These are phyloP conservation scores for Pseudomyrmex gracilis DNA, from an alignment of 1,140 invertebrate genomes.

Conservation along the genomic window DNA sequence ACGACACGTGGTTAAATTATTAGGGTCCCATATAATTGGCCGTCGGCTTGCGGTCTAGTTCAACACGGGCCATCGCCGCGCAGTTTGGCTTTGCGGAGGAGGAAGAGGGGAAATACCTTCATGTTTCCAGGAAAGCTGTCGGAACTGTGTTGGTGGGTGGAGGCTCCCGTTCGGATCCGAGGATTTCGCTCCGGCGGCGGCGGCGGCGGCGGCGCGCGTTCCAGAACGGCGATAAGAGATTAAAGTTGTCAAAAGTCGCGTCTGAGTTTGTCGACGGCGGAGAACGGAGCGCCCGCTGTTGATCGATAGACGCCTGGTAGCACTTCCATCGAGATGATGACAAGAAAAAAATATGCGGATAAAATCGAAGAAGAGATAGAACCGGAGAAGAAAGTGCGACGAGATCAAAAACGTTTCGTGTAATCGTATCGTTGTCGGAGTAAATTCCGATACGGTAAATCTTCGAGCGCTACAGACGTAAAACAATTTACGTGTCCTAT, in stretches of 20 bases:
- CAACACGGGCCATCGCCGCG: slow-evolving; percentile 44
- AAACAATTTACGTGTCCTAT: neutral
- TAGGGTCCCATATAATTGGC: slow-evolving; percentile 80
- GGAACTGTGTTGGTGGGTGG: neutral
- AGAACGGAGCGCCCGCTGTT: slow-evolving; percentile 10
- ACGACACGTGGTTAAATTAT: slow-evolving; percentile 79
- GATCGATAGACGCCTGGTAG: slow-evolving; percentile 44
- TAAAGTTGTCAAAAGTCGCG: slow-evolving; percentile 59
- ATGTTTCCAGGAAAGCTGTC: slow-evolving; percentile 18
- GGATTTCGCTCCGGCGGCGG: slow-evolving; percentile 36
- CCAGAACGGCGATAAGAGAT: slow-evolving; percentile 6
- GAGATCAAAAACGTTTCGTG: neutral
- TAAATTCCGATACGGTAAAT: neutral
- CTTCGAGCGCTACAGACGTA: neutral
- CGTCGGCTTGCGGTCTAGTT: slow-evolving; percentile 75
- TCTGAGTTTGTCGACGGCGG: slow-evolving; percentile 42
- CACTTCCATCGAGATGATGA: slow-evolving; percentile 17
- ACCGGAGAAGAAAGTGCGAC: neutral
- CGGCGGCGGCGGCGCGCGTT: neutral
- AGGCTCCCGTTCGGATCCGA: slow-evolving; percentile 30
- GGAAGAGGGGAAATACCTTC: slow-evolving; percentile 34
- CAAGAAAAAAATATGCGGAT: slow-evolving; percentile 23
- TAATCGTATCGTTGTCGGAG: neutral
- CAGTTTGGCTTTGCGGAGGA: slow-evolving; percentile 35
- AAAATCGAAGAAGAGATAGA: slow-evolving; percentile 5